phyloP scores from a whole-genome alignment of 2,797 vertebrate genomes.

The Australoheros facetus region DNA sequence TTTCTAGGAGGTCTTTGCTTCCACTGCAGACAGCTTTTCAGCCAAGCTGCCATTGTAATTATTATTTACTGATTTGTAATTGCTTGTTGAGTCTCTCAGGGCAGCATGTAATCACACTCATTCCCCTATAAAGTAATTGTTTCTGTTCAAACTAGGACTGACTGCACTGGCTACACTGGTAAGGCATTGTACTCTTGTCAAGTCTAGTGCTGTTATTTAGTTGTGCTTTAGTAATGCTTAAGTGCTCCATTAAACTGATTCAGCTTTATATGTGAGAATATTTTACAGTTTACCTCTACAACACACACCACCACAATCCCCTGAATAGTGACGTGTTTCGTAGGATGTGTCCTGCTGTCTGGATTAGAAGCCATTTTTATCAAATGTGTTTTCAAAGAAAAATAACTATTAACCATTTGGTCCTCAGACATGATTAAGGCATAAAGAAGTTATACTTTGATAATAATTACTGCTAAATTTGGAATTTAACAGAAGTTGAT shows the following conservation, averaged over 20 bases:
- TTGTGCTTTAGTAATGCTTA: too few relatives aligned
- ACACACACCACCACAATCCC: not conserved
- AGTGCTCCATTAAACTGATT: not conserved
- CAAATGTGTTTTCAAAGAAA: not conserved
- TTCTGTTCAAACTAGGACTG: conserved; percentile 35
- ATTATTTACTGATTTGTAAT: conserved; percentile 75
- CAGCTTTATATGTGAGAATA: conserved; percentile 7
- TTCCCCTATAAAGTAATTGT: conserved; percentile 56
- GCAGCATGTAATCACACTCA: conserved; percentile 62
- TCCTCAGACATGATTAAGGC: not conserved
- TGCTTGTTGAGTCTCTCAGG: conserved; percentile 65
- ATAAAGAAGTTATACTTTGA: not conserved
- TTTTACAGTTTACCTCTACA: not conserved
- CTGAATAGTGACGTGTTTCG: rapidly evolving
- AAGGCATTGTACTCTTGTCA: not conserved
- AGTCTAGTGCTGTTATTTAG: not conserved
- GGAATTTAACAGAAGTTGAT: not conserved
- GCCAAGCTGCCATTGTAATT: conserved; percentile 52
- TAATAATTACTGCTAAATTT: not conserved
- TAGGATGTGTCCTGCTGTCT: too few relatives aligned
- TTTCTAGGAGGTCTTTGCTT: conserved; percentile 40
- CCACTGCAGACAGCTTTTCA: conserved; percentile 15
- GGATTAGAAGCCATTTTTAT: too few relatives aligned
- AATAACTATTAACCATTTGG: not conserved
- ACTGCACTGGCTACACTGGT: conserved; percentile 7